Evolutionary conservation across 2,797 vertebrate genomes (phyloP), one percentile per base, ranked within the genome.

Genomic region (Lophius americanus): DNA sequence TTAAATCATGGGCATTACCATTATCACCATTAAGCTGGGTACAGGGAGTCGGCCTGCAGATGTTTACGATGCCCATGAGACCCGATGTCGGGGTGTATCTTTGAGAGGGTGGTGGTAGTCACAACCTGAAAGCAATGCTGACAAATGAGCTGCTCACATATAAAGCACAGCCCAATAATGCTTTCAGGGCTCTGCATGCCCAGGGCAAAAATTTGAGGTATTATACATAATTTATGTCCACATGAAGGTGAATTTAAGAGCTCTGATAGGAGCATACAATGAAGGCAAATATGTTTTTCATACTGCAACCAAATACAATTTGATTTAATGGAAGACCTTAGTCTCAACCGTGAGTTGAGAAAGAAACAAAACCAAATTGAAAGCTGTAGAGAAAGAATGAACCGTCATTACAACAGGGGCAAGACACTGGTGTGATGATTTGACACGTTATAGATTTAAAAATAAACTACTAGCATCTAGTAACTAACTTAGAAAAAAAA

Each of bases 1-100:
- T 92, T 78, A 88, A 89, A 82, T 82, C 75, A 72, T 57, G 41
- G 76, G 61, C 85, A 89, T 90, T 90, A 91, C 73, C 81, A 68
- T 85, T 77, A 88, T 79, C 71, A 70, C 73, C 76, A 80, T 82
- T 79, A 75, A 68, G 76, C 72, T 76, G 68, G 83, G 87, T 48
- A 51, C 70, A 43, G 79, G 68, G 75, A 73, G 62, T 38, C 50
- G n/a, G 69, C 71, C 63, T 46, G 59, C 71, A 51, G 82, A 73
- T 58, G 32, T 73, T 89, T 87, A 92, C 42, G 64, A 75, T 41
- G 51, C 89, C 89, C 88, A 39, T 3, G 89, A 82, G 91, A 84
- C 52, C 56, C 32, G 4, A 32, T 51, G 51, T 46, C 2, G 71
- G 61, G 63, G 62, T 52, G 46, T 43, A n/a, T 59, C 14, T n/a